These are phyloP conservation scores for Orchesella flavescens DNA, from an alignment of 2,888 invertebrate genomes.

Conservation along the genomic window DNA sequence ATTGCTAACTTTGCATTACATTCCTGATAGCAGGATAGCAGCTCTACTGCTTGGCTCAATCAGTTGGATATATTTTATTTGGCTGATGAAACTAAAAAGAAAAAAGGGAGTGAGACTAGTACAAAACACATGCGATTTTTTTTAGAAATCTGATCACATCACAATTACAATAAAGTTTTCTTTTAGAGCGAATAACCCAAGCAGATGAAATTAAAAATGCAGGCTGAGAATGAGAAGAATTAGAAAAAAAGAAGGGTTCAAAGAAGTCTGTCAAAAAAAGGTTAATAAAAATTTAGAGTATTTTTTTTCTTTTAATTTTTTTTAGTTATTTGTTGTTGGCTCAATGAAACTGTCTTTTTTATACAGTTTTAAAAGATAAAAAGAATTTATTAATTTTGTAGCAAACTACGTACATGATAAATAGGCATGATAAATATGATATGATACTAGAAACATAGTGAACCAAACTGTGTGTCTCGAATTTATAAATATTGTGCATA, in stretches of 20 bases:
- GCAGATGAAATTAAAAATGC: background rate
- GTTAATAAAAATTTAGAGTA: no score
- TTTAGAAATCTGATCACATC: slow-evolving; percentile 13
- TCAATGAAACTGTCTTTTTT: background rate
- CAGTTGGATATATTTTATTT: background rate
- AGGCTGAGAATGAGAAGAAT: background rate
- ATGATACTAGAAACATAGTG: no score
- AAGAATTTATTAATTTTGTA: background rate
- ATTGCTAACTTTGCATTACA: no score
- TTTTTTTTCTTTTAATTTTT: background rate
- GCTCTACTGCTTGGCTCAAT: slow-evolving; percentile 1
- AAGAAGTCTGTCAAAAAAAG: no score
- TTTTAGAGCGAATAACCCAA: background rate
- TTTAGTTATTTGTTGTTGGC: background rate
- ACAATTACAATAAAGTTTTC: no score
- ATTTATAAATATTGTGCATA: no score
- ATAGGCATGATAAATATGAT: no score
- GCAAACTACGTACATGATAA: background rate
- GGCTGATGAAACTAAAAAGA: background rate
- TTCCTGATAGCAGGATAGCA: no score
- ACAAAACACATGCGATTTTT: background rate
- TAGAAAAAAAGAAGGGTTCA: no score
- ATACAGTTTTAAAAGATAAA: background rate
- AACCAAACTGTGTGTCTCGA: no score
- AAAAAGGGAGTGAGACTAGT: no score